These are phyloP conservation scores for Enteromius afrohamiltoni DNA, from an alignment of 2,797 vertebrate genomes.

Conservation along the genomic window DNA sequence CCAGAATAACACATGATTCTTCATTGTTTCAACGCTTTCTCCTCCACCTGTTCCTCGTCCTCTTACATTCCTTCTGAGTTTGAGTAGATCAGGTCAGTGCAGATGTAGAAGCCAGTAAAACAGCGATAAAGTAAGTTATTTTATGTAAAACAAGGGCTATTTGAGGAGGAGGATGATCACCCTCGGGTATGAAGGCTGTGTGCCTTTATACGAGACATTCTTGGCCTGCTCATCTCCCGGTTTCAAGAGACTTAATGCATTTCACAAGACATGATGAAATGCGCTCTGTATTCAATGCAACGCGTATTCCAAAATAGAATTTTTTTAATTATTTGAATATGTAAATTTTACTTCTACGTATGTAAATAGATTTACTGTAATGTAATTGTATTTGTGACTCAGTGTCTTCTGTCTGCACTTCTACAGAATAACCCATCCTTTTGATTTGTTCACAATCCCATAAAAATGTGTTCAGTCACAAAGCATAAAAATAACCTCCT, in stretches of 20 bases:
- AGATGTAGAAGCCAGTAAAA: conserved; percentile 59
- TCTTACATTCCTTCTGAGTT: conserved; percentile 35
- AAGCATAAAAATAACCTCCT: not conserved
- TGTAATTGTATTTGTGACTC: not conserved
- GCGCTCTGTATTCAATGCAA: conserved; percentile 3
- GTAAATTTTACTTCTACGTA: not conserved
- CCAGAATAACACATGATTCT: conserved; percentile 51
- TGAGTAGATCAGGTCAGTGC: conserved; percentile 62
- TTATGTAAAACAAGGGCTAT: conserved; percentile 60
- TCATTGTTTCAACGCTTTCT: conserved; percentile 48
- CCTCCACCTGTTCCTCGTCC: conserved; percentile 35
- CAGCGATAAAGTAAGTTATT: conserved; percentile 56
- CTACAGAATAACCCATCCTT: not conserved
- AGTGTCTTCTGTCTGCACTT: not conserved
- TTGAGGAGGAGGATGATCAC: conserved; percentile 58
- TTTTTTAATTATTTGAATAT: not conserved
- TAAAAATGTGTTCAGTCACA: not conserved
- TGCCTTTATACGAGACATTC: conserved; percentile 57
- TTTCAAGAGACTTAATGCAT: conserved; percentile 15
- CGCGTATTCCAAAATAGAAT: not conserved
- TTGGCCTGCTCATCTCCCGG: conserved; percentile 32
- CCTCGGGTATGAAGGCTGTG: conserved; percentile 49
- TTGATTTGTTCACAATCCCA: conserved; percentile 5
- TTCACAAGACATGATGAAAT: conserved; percentile 8
- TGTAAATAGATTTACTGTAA: conserved; percentile 7